These are phyloP conservation scores for Typhlichthys subterraneus DNA, from an alignment of 2,797 vertebrate genomes.

Conservation along the genomic window DNA sequence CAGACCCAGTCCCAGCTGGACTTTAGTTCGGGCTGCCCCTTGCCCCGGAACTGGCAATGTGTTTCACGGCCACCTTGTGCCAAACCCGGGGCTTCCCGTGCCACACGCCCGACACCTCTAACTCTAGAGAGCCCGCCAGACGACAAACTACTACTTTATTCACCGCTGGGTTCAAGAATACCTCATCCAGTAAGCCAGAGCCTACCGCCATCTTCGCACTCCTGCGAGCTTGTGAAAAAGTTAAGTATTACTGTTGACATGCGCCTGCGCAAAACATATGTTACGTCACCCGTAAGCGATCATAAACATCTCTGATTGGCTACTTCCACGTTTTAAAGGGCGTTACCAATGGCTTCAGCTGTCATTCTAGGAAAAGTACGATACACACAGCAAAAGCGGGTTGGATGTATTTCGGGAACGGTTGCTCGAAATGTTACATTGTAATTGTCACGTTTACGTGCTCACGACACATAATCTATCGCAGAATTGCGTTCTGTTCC, in stretches of 20 bases:
- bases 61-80: slow-evolving; percentile 85
- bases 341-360: slow-evolving; percentile 84
- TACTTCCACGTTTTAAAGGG: slow-evolving; percentile 65
- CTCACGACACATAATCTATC: background rate
- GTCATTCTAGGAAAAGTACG: slow-evolving; percentile 63
- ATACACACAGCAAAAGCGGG: slow-evolving; percentile 38
- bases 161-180: slow-evolving; percentile 91
- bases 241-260: slow-evolving; percentile 58
- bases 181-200: slow-evolving; percentile 87
- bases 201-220: slow-evolving; percentile 96
- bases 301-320: slow-evolving; percentile 77
- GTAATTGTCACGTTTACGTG: background rate
- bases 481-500: background rate
- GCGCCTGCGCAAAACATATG: slow-evolving; percentile 59
- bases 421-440: slow-evolving; percentile 22
- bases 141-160: slow-evolving; percentile 93
- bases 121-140: slow-evolving; percentile 86
- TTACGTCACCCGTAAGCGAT: slow-evolving; percentile 44
- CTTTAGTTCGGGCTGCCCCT: slow-evolving; percentile 87
- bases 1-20: slow-evolving; percentile 87
- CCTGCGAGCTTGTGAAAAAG: slow-evolving; percentile 74
- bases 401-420: background rate
- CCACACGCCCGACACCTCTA: slow-evolving; percentile 83
- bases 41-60: slow-evolving; percentile 86
- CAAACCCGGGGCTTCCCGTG: slow-evolving; percentile 76